These are phyloP conservation scores for Hydrolagus colliei DNA, from an alignment of 2,797 vertebrate species.

Conservation along the genomic window DNA sequence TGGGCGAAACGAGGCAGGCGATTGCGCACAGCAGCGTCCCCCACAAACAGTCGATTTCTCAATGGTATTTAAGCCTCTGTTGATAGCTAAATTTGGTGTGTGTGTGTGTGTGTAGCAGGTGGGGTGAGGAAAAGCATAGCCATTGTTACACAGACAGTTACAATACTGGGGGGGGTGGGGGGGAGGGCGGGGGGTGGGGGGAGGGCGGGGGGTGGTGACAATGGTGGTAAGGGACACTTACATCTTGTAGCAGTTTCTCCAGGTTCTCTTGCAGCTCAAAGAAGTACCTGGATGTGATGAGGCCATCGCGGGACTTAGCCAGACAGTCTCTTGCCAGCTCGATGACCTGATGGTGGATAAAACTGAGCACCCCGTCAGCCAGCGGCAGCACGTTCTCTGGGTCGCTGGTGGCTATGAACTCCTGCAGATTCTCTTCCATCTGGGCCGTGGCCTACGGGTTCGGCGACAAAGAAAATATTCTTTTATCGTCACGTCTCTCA, in stretches of 20 bases:
- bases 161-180: too few species aligned
- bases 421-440: conserved; percentile 89
- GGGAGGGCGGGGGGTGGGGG: too few species aligned
- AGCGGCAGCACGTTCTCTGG: conserved; percentile 79
- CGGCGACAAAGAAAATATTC: background rate
- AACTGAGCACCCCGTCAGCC: conserved; percentile 88
- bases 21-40: too few species aligned
- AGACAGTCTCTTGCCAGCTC: conserved; percentile 92
- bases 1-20: too few species aligned
- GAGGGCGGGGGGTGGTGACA: too few species aligned
- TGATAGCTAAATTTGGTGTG: too few species aligned
- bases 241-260: conserved; percentile 90
- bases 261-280: conserved; percentile 94
- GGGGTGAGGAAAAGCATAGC: too few species aligned
- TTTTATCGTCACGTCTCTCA: background rate
- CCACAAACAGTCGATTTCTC: too few species aligned
- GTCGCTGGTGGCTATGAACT: conserved; percentile 74
- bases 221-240: conserved; percentile 52
- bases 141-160: too few species aligned
- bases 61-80: too few species aligned
- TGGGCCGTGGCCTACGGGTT: conserved; percentile 78
- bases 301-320: conserved; percentile 81
- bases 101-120: too few species aligned
- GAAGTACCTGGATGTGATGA: conserved; percentile 93
- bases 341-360: conserved; percentile 93